Evolutionary conservation across 1,140 invertebrate species (phyloP), one percentile per base, ranked within the genome.

Genomic region (Drusus annulatus): DNA sequence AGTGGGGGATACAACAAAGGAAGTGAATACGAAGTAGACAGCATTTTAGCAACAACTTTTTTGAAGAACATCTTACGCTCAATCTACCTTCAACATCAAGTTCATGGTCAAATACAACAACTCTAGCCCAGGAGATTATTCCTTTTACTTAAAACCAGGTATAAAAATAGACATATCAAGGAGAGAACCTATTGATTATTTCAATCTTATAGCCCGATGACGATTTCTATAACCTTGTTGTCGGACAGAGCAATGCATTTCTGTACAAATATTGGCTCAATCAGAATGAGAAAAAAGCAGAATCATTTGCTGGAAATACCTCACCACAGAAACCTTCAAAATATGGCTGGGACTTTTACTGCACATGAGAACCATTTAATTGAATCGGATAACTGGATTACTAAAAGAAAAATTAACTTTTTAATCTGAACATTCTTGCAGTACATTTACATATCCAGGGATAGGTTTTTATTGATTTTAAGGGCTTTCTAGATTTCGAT

Each of bases 291-390:
- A 28, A 36, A 36, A 36, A 36, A 36, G 31, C 31, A 4, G 31
- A 36, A 36, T 36, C 31, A 36, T 7, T 7, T 7, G 31, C 7
- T 36, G 31, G 31, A 36, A 36, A 7, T 3, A 36, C 31, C 31
- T 36, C 7, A 36, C 31, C 4, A 7, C 31, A 36, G 3, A 36
- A 36, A 36, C 31, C 31, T 36, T 36, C 62, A 63, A 25, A 63
- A 10, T 63, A 63, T 63, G 62, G 62, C 62, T 63, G n/a, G 23
- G 62, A 4, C 62, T 63, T 17, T 63, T 63, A 25, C 62, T 63
- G 62, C 17, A 63, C 62, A 63, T 63, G 62, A 21, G 62, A 63
- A 63, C 62, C 13, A 63, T 63, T 63, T 4, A 21, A 63, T 63
- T 21, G 62, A 63, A 21, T 13, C n/a, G 62, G 2, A 25, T 63